Conservation (phyloP, 2,797 vertebrate genomes). For the Cyclura pinguis region DNA sequence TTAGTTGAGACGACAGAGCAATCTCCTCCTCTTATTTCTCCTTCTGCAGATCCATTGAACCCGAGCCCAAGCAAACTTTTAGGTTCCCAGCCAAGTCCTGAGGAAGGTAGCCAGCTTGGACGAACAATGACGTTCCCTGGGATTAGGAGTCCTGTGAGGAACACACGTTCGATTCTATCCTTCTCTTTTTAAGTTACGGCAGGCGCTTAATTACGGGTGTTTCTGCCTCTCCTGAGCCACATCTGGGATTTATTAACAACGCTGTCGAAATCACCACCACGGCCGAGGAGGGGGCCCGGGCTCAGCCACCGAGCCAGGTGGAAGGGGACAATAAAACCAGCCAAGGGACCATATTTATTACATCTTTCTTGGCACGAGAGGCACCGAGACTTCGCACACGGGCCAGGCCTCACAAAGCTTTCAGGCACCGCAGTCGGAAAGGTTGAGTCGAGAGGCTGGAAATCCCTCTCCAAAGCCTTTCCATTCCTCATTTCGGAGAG, state of each 20-base stretch:
- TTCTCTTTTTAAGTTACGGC: slow-evolving; percentile 48
- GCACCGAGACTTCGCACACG: background rate
- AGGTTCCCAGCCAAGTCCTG: background rate
- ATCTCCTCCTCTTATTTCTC: no score
- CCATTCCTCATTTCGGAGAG: background rate
- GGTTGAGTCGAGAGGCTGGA: background rate
- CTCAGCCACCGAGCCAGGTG: slow-evolving; percentile 41
- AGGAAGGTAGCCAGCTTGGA: slow-evolving; percentile 33
- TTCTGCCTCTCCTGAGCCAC: slow-evolving; percentile 57
- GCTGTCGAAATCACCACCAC: slow-evolving; percentile 49
- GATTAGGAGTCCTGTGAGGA: slow-evolving; percentile 46
- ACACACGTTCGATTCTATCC: slow-evolving; percentile 26
- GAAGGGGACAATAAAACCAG: slow-evolving; percentile 25
- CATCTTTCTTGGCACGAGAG: slow-evolving; percentile 42
- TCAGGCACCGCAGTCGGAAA: slow-evolving; percentile 49
- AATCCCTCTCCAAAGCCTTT: no score
- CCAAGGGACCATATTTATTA: slow-evolving; percentile 33
- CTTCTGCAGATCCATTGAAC: background rate
- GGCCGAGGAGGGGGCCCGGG: background rate
- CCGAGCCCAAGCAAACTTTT: background rate
- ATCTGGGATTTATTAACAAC: slow-evolving; percentile 71
- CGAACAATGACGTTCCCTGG: no score
- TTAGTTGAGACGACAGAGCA: no score
- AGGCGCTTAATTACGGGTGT: slow-evolving; percentile 59
- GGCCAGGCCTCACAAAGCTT: slow-evolving; percentile 27